These are phyloP conservation scores for Troglohyphantes excavatus DNA, from an alignment of 2,888 invertebrate species.

Conservation along the genomic window DNA sequence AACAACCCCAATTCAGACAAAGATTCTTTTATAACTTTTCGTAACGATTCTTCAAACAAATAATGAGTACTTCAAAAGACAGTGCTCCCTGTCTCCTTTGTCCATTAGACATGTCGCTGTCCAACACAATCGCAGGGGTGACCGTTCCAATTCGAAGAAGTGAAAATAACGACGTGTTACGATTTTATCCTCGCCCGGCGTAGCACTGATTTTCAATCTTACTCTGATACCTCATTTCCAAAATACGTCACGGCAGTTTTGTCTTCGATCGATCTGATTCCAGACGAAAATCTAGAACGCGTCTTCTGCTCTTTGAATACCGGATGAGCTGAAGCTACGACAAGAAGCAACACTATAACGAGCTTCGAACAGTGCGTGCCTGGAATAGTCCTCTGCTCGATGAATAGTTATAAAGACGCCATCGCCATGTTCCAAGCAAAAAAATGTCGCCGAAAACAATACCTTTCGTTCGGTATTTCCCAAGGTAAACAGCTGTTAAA, in stretches of 20 bases:
- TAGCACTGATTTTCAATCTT: conserved; percentile 28
- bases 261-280: conserved; percentile 10
- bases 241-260: conserved; percentile 17
- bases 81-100: background rate
- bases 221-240: conserved; percentile 28
- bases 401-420: conserved; percentile 39
- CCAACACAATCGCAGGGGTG: conserved; percentile 14
- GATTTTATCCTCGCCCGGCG: conserved; percentile 6
- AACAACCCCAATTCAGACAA: background rate
- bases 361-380: conserved; percentile 37
- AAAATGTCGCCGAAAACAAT: conserved; percentile 60
- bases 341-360: conserved; percentile 30
- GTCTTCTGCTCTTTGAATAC: conserved; percentile 21
- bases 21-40: background rate
- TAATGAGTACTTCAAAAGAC: conserved; percentile 7
- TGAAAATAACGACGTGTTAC: conserved; percentile 36
- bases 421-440: conserved; percentile 29
- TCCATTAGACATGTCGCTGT: background rate
- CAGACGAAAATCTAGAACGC: conserved; percentile 12
- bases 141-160: conserved; percentile 16
- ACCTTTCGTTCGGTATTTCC: conserved; percentile 28
- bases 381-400: conserved; percentile 22
- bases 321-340: conserved; percentile 1
- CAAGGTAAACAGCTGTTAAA: conserved; percentile 54
- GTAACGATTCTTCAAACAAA: conserved; percentile 16